A percentile compares a stretch with the other conserved stretches of the same genome.
Conservation (phyloP, 2,888 invertebrate genomes). For the Bombylius discolor region DNA sequence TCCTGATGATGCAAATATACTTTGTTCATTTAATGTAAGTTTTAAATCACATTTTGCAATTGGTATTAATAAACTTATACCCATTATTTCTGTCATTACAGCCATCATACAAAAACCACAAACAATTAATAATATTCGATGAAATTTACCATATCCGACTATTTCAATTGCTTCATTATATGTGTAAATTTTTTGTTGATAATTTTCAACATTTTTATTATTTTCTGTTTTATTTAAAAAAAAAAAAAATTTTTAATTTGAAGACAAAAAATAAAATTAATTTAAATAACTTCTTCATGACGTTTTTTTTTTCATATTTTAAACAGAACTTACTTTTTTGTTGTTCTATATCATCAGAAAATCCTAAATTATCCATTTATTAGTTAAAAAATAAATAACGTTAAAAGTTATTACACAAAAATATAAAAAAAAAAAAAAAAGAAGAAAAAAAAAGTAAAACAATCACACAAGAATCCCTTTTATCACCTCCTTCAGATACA, state of each 20-base stretch:
- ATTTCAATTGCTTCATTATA: constrained; percentile 30
- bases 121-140: constrained; percentile 45
- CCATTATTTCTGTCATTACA: constrained; percentile 54
- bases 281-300: too few species aligned
- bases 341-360: neutral
- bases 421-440: too few species aligned
- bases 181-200: constrained; percentile 17
- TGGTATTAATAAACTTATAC: constrained; percentile 51
- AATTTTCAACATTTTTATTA: neutral
- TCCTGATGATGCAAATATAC: constrained; percentile 50
- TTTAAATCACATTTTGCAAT: constrained; percentile 54
- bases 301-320: too few species aligned
- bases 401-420: too few species aligned
- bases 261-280: too few species aligned
- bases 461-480: too few species aligned
- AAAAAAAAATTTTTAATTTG: neutral
- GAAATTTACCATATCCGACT: constrained; percentile 49
- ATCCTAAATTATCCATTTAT: neutral
- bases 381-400: too few species aligned
- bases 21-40: constrained; percentile 47
- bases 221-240: neutral
- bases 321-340: neutral
- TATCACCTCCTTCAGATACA: too few species aligned
- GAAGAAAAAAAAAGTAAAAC: too few species aligned
- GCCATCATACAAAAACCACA: constrained; percentile 51